phyloP scores from a whole-genome alignment of 2,113 vertebrate genomes.

The Balaeniceps rex region DNA sequence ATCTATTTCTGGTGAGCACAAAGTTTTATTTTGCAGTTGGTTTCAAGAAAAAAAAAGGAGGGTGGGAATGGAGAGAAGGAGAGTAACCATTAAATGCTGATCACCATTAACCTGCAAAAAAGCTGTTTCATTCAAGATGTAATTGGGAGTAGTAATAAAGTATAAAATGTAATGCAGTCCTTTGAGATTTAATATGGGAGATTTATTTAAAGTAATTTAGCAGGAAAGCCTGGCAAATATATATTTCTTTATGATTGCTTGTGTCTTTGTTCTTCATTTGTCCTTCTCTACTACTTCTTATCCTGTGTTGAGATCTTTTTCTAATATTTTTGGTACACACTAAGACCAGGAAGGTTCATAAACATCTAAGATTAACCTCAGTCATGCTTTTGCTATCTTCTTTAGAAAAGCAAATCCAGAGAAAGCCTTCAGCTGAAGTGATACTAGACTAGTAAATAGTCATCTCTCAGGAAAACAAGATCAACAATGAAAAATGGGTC shows the following conservation, averaged over 20 bases:
- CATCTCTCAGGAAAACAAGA: neutral
- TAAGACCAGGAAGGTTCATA: neutral
- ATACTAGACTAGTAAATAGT: neutral
- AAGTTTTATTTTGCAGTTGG: neutral
- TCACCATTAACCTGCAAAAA: neutral
- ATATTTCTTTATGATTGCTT: neutral
- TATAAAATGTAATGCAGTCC: neutral
- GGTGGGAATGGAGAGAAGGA: neutral
- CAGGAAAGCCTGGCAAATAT: neutral
- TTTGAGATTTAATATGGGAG: neutral
- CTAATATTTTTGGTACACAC: neutral
- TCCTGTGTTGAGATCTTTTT: neutral
- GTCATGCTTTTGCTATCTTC: neutral
- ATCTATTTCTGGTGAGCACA: neutral
- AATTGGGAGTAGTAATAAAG: neutral
- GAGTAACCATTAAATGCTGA: neutral
- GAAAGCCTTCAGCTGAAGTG: neutral
- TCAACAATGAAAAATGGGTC: neutral
- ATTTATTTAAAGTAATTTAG: neutral
- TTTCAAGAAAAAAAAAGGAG: neutral
- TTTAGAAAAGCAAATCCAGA: neutral
- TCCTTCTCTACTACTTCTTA: neutral
- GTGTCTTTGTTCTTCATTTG: neutral
- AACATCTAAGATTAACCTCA: neutral
- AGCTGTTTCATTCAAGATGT: neutral